Conservation (phyloP, 2,888 invertebrate species). For the Ectobius pallidus region DNA sequence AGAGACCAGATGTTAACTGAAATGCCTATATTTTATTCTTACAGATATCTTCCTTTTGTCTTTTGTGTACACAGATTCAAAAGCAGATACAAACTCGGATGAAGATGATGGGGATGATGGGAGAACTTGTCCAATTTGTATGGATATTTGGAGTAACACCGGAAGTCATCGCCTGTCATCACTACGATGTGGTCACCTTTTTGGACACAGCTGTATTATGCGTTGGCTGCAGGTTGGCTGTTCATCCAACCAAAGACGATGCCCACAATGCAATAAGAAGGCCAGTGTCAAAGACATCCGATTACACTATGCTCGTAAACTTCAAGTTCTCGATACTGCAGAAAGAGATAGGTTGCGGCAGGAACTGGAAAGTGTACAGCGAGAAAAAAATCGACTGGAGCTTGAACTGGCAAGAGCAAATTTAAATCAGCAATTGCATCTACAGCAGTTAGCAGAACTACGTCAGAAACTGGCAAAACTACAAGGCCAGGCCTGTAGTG, state of each 20-base stretch:
- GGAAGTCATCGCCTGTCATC: slow-evolving; percentile 87
- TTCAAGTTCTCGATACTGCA: slow-evolving; percentile 78
- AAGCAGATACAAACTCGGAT: not conserved
- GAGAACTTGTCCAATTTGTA: slow-evolving; percentile 83
- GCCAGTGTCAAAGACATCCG: slow-evolving; percentile 73
- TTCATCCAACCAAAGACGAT: slow-evolving; percentile 64
- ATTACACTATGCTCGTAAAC: slow-evolving; percentile 76
- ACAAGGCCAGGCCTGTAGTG: not conserved
- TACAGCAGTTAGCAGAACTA: slow-evolving; percentile 48
- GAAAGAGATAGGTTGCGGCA: slow-evolving; percentile 70
- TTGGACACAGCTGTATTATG: slow-evolving; percentile 80
- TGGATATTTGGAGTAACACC: slow-evolving; percentile 85
- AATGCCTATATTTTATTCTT: too few species aligned
- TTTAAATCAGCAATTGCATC: slow-evolving; percentile 54
- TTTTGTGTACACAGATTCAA: not conserved
- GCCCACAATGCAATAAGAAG: slow-evolving; percentile 88
- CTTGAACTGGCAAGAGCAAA: slow-evolving; percentile 65
- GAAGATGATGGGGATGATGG: slow-evolving; percentile 67
- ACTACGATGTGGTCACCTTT: slow-evolving; percentile 90
- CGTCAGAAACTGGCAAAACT: not conserved
- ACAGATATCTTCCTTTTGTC: too few species aligned
- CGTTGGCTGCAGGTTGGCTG: slow-evolving; percentile 71
- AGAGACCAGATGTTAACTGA: too few species aligned
- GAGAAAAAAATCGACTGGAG: slow-evolving; percentile 64
- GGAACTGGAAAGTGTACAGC: slow-evolving; percentile 63